A percentile compares a stretch with the other conserved stretches of the same genome.
phyloP scores from a whole-genome alignment of 2,113 vertebrate genomes.

The Pterocles burchelli region DNA sequence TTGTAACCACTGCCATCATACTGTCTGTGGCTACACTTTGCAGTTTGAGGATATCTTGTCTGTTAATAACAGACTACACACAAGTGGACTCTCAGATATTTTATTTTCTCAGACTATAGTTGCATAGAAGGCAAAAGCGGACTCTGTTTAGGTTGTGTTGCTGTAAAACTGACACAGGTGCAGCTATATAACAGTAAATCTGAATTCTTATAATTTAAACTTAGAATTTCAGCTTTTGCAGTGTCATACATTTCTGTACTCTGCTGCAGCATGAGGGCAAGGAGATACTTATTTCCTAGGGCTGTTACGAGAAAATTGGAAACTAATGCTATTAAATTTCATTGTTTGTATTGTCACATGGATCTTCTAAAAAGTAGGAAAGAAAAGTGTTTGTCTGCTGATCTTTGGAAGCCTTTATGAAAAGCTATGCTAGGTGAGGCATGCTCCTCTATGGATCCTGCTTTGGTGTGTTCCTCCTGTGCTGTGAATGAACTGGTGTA shows the following conservation, averaged over 20 bases:
- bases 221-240: not conserved
- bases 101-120: not conserved
- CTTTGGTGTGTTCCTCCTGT: not conserved
- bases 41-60: not conserved
- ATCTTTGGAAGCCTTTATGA: not conserved
- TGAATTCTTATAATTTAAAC: not conserved
- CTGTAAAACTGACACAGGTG: not conserved
- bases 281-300: not conserved
- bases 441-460: not conserved
- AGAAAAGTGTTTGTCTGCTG: not conserved
- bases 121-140: not conserved
- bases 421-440: not conserved
- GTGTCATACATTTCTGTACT: not conserved
- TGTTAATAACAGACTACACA: not conserved
- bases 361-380: not conserved
- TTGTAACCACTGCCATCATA: not conserved
- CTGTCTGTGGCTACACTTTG: not conserved
- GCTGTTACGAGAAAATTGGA: not conserved
- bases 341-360: not conserved
- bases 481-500: not conserved
- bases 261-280: not conserved
- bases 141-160: not conserved
- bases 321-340: not conserved
- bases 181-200: not conserved
- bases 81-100: not conserved